Conservation (phyloP, 2,797 vertebrate species). For the Leptatherina wallacei region DNA sequence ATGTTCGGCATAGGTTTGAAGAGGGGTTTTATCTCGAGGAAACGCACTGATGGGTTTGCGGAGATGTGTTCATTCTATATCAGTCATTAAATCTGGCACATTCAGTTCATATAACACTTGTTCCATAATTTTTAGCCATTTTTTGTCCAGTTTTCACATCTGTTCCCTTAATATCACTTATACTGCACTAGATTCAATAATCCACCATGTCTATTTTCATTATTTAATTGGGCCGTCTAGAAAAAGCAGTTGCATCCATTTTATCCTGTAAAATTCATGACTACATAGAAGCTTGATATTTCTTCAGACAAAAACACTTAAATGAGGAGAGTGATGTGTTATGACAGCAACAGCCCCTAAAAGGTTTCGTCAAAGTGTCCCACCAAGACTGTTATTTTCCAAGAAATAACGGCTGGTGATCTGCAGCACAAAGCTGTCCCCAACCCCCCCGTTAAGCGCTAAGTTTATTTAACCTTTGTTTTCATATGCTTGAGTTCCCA, state of each 20-base stretch:
- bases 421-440: neutral
- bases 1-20: conserved; percentile 60
- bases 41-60: conserved; percentile 27
- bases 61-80: too few species aligned
- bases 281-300: conserved; percentile 22
- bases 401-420: neutral
- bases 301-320: conserved; percentile 36
- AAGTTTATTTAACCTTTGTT: neutral
- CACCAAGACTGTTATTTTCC: conserved; percentile 17
- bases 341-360: conserved; percentile 26
- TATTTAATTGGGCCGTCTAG: neutral
- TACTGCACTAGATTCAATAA: neutral
- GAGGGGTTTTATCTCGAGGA: conserved; percentile 38
- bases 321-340: conserved; percentile 9
- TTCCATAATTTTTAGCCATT: neutral
- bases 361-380: conserved; percentile 25
- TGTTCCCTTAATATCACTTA: neutral
- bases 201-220: neutral
- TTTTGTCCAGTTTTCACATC: conserved; percentile 19
- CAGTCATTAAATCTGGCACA: too few species aligned
- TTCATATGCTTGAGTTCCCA: neutral
- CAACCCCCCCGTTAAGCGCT: conserved; percentile 5
- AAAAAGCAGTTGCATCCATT: conserved; percentile 5
- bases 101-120: neutral
- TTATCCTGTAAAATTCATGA: conserved; percentile 1